Evolutionary conservation across 2,888 invertebrate species (phyloP).

Genomic region (Sclerodermus sp.): DNA sequence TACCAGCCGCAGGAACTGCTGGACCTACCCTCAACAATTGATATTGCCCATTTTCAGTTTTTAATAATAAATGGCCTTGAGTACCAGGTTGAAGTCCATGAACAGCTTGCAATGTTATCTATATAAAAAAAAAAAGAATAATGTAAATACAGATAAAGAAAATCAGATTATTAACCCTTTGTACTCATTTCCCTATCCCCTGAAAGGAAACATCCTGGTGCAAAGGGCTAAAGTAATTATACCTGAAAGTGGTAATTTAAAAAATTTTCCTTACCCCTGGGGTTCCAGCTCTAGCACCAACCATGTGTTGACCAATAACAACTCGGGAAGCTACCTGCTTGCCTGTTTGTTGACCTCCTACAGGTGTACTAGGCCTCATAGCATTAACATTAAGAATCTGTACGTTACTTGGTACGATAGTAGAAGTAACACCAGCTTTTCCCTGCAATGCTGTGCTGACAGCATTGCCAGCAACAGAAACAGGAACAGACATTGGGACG

Average conservation of each 20-base stretch:
- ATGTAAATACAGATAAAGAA: no score
- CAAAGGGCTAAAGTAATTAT: neutral
- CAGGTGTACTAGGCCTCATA: conserved; percentile 73
- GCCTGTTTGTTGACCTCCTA: conserved; percentile 70
- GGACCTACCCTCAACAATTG: conserved; percentile 89
- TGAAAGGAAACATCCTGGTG: neutral
- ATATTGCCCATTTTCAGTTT: conserved; percentile 96
- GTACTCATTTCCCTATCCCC: no score
- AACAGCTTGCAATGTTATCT: conserved; percentile 86
- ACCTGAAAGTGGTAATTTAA: conserved; percentile 16
- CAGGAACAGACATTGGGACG: conserved; percentile 55
- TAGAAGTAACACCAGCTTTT: conserved; percentile 59
- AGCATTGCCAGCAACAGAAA: conserved; percentile 45
- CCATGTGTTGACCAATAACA: conserved; percentile 82
- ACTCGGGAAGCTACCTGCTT: conserved; percentile 74
- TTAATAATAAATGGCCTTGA: conserved; percentile 87
- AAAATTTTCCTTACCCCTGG: conserved; percentile 69
- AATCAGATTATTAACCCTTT: no score
- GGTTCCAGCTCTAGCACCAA: conserved; percentile 78
- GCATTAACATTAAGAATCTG: conserved; percentile 77
- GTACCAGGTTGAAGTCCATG: conserved; percentile 81
- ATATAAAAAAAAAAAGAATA: conserved; percentile 50
- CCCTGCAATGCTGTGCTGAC: conserved; percentile 46
- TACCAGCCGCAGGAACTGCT: conserved; percentile 64
- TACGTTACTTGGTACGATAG: conserved; percentile 72